These are phyloP conservation scores for Nasonovia ribisnigri DNA, from an alignment of 2,888 invertebrate species.

Conservation along the genomic window DNA sequence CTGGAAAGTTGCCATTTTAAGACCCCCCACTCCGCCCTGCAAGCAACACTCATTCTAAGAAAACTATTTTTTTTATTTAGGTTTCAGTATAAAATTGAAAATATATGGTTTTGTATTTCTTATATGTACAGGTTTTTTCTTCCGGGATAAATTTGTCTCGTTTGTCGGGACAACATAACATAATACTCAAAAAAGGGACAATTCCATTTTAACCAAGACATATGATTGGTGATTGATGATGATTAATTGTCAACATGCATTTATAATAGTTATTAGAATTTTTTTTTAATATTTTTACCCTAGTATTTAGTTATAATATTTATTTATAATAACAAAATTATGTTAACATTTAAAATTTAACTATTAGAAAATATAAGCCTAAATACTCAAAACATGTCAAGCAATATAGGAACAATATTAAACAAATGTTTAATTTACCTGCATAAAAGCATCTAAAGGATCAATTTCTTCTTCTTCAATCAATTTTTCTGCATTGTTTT, in stretches of 20 bases:
- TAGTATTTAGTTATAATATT: not conserved
- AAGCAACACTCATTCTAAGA: too few relatives aligned
- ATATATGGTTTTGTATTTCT: not conserved
- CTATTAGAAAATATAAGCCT: not conserved
- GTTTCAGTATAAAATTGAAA: not conserved
- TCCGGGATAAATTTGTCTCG: not conserved
- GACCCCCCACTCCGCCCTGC: too few relatives aligned
- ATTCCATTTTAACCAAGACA: not conserved
- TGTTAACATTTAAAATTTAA: not conserved
- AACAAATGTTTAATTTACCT: slow-evolving; percentile 73
- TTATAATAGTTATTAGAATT: not conserved
- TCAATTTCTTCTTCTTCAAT: slow-evolving; percentile 82
- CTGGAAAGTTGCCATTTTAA: too few relatives aligned
- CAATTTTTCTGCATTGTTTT: slow-evolving; percentile 68
- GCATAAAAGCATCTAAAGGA: slow-evolving; percentile 98
- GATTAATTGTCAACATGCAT: not conserved
- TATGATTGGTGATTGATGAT: not conserved
- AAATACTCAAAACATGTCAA: not conserved
- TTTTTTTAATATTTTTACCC: not conserved
- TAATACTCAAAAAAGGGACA: not conserved
- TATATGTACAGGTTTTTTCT: not conserved
- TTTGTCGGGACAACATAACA: not conserved
- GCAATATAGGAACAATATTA: not conserved
- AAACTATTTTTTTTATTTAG: not conserved
- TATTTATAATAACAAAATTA: not conserved